phyloP scores from a whole-genome alignment of 2,113 vertebrate species.

The Orthonyx spaldingii region DNA sequence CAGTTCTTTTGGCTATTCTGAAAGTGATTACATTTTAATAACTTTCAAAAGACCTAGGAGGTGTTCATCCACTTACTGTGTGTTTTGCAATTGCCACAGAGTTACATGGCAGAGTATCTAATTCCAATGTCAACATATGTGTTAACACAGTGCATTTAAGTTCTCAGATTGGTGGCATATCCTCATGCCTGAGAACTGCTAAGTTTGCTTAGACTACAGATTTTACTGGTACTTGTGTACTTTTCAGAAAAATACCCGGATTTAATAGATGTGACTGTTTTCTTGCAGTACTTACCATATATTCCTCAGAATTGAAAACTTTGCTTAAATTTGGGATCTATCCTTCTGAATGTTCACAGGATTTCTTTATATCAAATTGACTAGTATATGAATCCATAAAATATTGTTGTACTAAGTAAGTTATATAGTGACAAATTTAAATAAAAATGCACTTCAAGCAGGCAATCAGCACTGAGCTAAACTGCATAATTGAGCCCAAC shows the following conservation, averaged over 20 bases:
- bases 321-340: not conserved
- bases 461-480: not conserved
- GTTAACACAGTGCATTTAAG: not conserved
- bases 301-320: not conserved
- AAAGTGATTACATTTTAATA: not conserved
- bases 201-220: not conserved
- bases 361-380: not conserved
- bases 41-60: not conserved
- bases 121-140: not conserved
- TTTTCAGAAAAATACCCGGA: not conserved
- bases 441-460: not conserved
- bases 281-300: not conserved
- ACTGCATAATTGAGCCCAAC: not conserved
- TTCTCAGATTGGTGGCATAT: not conserved
- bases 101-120: not conserved
- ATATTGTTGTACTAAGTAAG: not conserved
- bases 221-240: not conserved
- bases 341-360: not conserved
- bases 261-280: not conserved
- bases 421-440: not conserved
- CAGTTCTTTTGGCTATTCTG: not conserved
- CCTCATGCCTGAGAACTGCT: not conserved
- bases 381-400: not conserved
- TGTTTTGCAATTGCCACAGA: not conserved
- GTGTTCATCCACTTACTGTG: not conserved